A percentile compares a stretch with the other conserved stretches of the same genome.
Evolutionary conservation across 2,113 vertebrate genomes (phyloP).

Genomic region (Proterorhinus semilunaris): DNA sequence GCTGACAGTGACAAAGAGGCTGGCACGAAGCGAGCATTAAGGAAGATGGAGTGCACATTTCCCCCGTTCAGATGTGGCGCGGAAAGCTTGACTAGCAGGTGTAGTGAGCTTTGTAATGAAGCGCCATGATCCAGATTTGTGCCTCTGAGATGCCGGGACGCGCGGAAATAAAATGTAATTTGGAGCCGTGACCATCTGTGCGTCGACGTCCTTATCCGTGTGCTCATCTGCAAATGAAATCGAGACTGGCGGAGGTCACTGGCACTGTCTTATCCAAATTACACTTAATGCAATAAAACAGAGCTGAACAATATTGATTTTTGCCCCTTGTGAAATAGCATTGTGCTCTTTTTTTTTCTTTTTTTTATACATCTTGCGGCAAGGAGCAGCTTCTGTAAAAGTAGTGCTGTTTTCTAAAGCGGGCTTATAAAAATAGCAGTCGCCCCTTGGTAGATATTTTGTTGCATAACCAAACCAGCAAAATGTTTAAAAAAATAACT

Average conservation of each 20-base stretch:
- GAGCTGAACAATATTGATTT: constrained; percentile 36
- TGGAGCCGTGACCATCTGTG: constrained; percentile 61
- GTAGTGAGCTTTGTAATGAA: constrained; percentile 57
- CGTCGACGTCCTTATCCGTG: constrained; percentile 23
- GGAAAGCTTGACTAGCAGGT: constrained; percentile 48
- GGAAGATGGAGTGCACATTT: constrained; percentile 52
- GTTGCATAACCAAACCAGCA: constrained; percentile 31
- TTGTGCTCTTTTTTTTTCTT: neutral
- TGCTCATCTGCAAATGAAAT: constrained; percentile 30
- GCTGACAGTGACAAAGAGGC: constrained; percentile 72
- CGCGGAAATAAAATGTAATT: constrained; percentile 42
- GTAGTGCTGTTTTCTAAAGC: neutral
- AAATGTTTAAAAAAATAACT: constrained; percentile 20
- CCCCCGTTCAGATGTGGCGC: constrained; percentile 37
- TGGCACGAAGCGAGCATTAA: constrained; percentile 49
- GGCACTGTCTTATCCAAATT: constrained; percentile 37
- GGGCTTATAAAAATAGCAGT: neutral
- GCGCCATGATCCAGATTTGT: constrained; percentile 47
- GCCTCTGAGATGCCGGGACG: constrained; percentile 34
- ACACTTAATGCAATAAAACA: constrained; percentile 39
- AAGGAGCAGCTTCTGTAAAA: constrained; percentile 2
- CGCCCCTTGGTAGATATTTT: constrained; percentile 29
- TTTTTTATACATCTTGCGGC: constrained; percentile 9
- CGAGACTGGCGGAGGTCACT: constrained; percentile 20
- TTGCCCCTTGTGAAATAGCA: constrained; percentile 20